Evolutionary conservation across 1,140 invertebrate genomes (phyloP), one percentile per base, ranked within the genome.

Genomic region (Drosophila neocordata): DNA sequence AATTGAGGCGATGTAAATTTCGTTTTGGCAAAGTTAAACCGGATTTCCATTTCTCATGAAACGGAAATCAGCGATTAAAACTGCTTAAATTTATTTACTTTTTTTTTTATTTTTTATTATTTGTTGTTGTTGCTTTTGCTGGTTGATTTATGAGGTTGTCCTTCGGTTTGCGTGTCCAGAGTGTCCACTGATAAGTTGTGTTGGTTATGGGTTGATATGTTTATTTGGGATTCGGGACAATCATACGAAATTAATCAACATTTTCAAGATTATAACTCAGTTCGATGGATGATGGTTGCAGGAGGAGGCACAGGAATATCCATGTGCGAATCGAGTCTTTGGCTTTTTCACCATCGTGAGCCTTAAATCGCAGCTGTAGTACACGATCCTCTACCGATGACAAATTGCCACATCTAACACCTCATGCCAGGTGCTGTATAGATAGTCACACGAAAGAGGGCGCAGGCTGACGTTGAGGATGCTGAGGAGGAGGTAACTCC

Each of bases 31-130:
- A 15, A 31, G 5, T 55, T 24, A 31, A 56, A 56, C 53, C 44
- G 62, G 31, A 51, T 66, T 73, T 79, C 51, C 63, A 67, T 87
- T 87, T 85, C 81, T 79, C 52, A 52, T 67, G 82, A 88, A 85
- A 70, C 82, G 82, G 82, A 85, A 87, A 85, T 85, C 82, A 79
- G 82, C 75, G 82, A 85, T 85, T 85, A 85, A 85, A 87, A 81
- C 53, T 37, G 27, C 73, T 76, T 58, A 63, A 73, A 76, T 58
- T 76, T 69, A 76, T 58, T 69, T 44, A 27, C 57, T 48, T 64
- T 64, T 31, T 31, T 3, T 31, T 6, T 31, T 51, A 51, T 51
- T 74, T 74, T 56, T 37, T 61, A 68, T 56, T 74, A 61, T 66
- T 56, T 61, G 24, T 35, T 69, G 35, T 69, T 70, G 34, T 67